phyloP scores from a whole-genome alignment of 2,888 invertebrate genomes.

The Xanthorhoe designata region DNA sequence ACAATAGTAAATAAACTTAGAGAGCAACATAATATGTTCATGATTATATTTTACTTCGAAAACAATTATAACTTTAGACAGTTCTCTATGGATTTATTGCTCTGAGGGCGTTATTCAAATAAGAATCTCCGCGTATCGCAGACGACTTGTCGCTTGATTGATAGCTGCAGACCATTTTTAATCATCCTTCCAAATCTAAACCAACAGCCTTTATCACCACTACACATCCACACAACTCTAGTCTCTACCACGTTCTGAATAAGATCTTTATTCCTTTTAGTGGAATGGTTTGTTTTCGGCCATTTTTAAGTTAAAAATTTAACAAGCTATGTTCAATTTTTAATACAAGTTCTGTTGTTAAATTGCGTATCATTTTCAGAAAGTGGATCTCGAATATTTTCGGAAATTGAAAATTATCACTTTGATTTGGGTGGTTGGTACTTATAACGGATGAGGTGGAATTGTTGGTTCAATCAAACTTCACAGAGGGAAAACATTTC shows the following conservation, averaged over 20 bases:
- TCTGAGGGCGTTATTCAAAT: constrained; percentile 71
- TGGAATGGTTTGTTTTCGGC: constrained; percentile 5
- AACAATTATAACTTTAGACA: neutral
- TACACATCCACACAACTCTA: constrained; percentile 31
- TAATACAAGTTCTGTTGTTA: constrained; percentile 62
- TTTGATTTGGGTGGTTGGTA: neutral
- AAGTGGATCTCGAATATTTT: constrained; percentile 39
- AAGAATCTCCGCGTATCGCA: constrained; percentile 69
- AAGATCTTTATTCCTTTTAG: constrained; percentile 26
- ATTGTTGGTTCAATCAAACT: neutral
- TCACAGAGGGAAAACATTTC: too few species aligned
- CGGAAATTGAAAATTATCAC: constrained; percentile 15
- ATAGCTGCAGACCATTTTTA: constrained; percentile 78
- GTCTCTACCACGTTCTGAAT: neutral
- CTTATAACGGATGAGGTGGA: neutral
- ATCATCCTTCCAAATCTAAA: constrained; percentile 60
- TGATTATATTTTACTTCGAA: too few species aligned
- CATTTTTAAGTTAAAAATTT: constrained; percentile 15
- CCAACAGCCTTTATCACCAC: constrained; percentile 38
- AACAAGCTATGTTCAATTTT: constrained; percentile 51
- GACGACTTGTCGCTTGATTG: constrained; percentile 77
- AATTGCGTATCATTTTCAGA: constrained; percentile 56
- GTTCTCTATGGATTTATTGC: constrained; percentile 42
- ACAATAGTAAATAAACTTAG: too few species aligned
- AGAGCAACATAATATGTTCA: too few species aligned